Conservation (phyloP, 2,113 vertebrate genomes). For the Ahaetulla prasina region DNA sequence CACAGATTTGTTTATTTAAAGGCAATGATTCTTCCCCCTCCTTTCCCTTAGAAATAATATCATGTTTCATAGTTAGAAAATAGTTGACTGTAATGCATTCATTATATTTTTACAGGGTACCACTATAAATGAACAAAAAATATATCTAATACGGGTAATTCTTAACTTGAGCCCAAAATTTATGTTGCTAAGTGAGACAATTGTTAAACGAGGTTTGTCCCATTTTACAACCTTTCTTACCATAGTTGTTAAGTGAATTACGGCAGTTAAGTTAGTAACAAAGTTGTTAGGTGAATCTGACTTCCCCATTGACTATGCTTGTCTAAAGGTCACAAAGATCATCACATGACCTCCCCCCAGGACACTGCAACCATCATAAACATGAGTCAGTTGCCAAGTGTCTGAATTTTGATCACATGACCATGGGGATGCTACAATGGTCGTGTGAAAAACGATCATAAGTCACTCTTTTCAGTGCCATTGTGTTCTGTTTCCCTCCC, state of each 20-base stretch:
- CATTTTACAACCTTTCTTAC: not conserved
- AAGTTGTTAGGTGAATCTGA: not conserved
- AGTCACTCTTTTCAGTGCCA: not conserved
- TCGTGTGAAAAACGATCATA: not conserved
- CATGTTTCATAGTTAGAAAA: slow-evolving; percentile 8
- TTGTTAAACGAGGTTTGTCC: not conserved
- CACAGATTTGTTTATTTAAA: not conserved
- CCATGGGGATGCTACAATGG: not conserved
- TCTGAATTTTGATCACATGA: not conserved
- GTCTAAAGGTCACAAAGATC: not conserved
- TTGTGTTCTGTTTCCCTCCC: too few relatives aligned
- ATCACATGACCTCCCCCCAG: not conserved
- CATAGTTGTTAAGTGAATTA: not conserved
- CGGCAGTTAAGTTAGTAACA: not conserved
- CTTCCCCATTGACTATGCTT: not conserved
- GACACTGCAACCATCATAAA: not conserved
- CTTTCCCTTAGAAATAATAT: not conserved
- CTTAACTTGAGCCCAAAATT: not conserved
- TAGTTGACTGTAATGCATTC: not conserved
- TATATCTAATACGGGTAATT: not conserved
- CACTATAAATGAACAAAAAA: rapidly evolving
- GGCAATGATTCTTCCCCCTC: not conserved
- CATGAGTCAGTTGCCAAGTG: not conserved
- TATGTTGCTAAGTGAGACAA: not conserved
- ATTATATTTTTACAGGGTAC: not conserved